Percentiles rank a stretch among this genome's conserved stretches.
Evolutionary conservation across 2,888 invertebrate species (phyloP).

Genomic region (Scelioninae gen. 2): DNA sequence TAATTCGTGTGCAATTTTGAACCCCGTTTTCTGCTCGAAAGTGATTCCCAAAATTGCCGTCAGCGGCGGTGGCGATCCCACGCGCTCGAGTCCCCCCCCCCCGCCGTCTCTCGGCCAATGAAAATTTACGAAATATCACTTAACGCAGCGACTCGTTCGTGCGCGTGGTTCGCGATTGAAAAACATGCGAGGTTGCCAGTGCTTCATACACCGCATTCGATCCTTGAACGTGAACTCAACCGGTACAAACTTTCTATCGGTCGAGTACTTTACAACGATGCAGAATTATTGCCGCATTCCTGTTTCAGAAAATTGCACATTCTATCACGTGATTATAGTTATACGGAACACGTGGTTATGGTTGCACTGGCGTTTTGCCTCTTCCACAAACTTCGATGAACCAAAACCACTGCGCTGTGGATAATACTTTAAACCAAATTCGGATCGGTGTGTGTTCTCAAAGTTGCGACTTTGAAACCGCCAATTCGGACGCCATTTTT

Average conservation of each 20-base stretch:
- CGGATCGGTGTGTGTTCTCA: neutral
- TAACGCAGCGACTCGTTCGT: no score
- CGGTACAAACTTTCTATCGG: constrained; percentile 60
- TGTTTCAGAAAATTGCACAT: constrained; percentile 58
- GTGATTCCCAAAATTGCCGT: no score
- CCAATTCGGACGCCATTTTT: neutral
- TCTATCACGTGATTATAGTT: constrained; percentile 52
- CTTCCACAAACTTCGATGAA: constrained; percentile 13
- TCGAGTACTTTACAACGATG: constrained; percentile 48
- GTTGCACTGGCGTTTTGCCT: constrained; percentile 10
- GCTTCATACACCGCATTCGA: constrained; percentile 38
- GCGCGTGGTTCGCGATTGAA: constrained; percentile 13
- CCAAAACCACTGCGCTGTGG: constrained; percentile 12
- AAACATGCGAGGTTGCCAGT: constrained; percentile 26
- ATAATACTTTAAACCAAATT: constrained; percentile 1
- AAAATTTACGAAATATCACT: no score
- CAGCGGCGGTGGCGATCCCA: no score
- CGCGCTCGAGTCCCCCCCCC: no score
- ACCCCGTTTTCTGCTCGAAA: no score
- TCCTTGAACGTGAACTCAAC: constrained; percentile 62
- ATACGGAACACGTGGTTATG: constrained; percentile 49
- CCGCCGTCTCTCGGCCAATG: no score
- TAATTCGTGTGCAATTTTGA: no score
- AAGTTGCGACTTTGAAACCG: constrained; percentile 8
- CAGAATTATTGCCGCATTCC: constrained; percentile 56